phyloP scores from a whole-genome alignment of 2,113 vertebrate species.

The Ariopsis seemanni region DNA sequence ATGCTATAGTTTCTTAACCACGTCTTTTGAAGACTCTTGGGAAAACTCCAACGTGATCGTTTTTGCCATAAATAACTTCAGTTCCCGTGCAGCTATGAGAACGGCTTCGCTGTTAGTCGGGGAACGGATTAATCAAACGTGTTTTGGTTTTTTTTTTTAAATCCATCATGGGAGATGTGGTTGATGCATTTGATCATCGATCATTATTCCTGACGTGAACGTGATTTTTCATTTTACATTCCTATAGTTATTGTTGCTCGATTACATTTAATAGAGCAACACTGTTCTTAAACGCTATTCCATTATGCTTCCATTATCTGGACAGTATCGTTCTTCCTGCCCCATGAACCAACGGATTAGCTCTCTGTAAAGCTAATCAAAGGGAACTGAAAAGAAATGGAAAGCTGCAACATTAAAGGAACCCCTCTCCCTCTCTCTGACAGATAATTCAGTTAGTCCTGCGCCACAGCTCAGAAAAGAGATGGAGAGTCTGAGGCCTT shows the following conservation, averaged over 20 bases:
- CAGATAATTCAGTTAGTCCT: constrained; percentile 50
- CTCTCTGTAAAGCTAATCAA: constrained; percentile 24
- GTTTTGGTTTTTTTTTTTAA: too few species aligned
- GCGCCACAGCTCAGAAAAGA: constrained; percentile 36
- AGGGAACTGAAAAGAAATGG: background rate
- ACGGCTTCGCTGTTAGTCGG: background rate
- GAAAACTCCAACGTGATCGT: background rate
- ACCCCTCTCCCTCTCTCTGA: constrained; percentile 24
- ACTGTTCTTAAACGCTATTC: constrained; percentile 2
- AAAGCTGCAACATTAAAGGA: constrained; percentile 35
- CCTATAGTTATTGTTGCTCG: background rate
- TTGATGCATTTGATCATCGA: background rate
- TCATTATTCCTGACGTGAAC: background rate
- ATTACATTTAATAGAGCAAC: background rate
- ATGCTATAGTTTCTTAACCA: background rate
- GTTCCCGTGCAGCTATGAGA: background rate
- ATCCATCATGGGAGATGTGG: background rate
- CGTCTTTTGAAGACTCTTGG: too few species aligned
- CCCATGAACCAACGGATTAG: background rate
- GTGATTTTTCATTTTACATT: background rate
- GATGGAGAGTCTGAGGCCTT: constrained; percentile 16
- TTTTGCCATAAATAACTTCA: background rate
- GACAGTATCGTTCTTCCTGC: background rate
- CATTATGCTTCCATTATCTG: constrained; percentile 17
- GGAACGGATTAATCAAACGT: background rate